Conservation (phyloP, 2,113 vertebrate species). For the Candoia aspera region DNA sequence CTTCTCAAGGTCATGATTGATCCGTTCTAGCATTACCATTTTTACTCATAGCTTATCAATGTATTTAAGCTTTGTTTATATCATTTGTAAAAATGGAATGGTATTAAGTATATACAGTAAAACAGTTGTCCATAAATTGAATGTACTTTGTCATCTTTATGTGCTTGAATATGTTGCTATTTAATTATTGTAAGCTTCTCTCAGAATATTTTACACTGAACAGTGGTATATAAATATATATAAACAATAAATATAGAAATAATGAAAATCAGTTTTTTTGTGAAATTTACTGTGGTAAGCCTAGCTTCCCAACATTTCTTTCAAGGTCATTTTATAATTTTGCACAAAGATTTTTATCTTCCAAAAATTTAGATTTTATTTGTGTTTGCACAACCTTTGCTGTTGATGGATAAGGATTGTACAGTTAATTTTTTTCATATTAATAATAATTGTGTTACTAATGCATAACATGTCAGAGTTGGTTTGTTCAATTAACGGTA, state of each 20-base stretch:
- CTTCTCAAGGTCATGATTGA: background rate
- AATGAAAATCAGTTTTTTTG: background rate
- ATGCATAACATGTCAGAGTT: background rate
- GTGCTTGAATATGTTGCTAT: background rate
- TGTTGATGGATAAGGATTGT: background rate
- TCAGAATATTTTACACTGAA: background rate
- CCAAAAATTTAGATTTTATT: constrained; percentile 26
- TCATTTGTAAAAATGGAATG: background rate
- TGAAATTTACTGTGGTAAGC: background rate
- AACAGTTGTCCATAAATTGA: background rate
- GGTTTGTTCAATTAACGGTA: background rate
- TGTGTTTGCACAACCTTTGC: constrained; percentile 14
- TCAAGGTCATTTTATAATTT: constrained; percentile 22
- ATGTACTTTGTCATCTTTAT: background rate
- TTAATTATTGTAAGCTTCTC: background rate
- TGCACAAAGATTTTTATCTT: background rate
- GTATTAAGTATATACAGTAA: background rate
- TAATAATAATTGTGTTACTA: background rate
- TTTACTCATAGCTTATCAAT: background rate
- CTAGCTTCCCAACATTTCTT: constrained; percentile 28
- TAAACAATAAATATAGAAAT: background rate
- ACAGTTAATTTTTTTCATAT: background rate
- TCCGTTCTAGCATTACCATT: background rate
- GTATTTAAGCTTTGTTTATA: background rate
- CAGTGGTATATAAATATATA: background rate